Conservation (phyloP, 1,140 invertebrate species). For the Plectus sambesii region DNA sequence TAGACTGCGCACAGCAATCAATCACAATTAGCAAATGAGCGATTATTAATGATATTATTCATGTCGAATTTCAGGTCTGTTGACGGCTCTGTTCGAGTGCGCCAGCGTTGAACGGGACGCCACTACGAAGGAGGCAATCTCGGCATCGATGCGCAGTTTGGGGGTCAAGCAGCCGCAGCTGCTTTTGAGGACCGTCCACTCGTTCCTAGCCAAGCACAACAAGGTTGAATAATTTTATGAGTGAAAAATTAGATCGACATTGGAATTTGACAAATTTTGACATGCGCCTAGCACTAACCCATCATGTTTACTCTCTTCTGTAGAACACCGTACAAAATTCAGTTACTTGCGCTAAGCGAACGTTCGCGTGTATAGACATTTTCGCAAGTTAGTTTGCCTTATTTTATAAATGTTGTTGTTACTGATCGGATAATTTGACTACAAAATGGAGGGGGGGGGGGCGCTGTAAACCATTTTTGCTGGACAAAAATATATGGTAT, state of each 20-base stretch:
- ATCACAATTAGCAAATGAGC: no score
- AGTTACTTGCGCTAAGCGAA: no score
- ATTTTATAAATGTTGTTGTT: conserved; percentile 11
- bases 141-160: conserved; percentile 18
- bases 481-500: no score
- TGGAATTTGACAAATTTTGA: no score
- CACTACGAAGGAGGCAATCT: conserved; percentile 19
- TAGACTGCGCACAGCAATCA: no score
- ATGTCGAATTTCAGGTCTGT: conserved; percentile 25
- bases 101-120: conserved; percentile 18
- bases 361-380: no score
- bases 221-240: conserved; percentile 19
- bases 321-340: background rate
- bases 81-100: conserved; percentile 35
- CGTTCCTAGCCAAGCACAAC: conserved; percentile 30
- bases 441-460: no score
- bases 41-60: no score
- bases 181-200: conserved; percentile 28
- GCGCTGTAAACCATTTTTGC: no score
- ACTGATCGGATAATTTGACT: background rate
- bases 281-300: no score
- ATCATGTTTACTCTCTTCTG: conserved; percentile 10
- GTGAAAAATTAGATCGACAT: background rate
- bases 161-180: conserved; percentile 29
- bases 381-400: no score